Evolutionary conservation across 2,888 invertebrate genomes (phyloP).

Genomic region (Hirudinaria manillensis): DNA sequence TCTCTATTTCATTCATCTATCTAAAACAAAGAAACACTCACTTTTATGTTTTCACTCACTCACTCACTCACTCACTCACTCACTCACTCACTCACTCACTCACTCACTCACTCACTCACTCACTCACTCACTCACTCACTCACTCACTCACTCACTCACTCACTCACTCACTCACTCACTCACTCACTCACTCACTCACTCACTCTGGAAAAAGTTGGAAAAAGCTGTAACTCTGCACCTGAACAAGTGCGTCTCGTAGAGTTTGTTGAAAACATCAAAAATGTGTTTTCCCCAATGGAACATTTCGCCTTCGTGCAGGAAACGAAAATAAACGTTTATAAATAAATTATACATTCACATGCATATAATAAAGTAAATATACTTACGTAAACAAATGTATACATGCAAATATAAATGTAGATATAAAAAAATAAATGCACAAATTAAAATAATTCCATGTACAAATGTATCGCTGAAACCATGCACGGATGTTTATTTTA

Average conservation of each 20-base stretch:
- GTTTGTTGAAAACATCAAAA: not conserved
- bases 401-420: not conserved
- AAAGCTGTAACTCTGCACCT: not conserved
- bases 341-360: not conserved
- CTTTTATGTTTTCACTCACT: not conserved
- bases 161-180: slow-evolving; percentile 10
- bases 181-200: not conserved
- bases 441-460: no score
- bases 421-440: not conserved
- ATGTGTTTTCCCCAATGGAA: not conserved
- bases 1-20: no score
- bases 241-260: not conserved
- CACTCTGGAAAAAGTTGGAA: not conserved
- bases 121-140: not conserved
- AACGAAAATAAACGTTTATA: no score
- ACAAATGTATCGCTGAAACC: no score
- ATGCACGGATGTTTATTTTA: no score
- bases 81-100: not conserved
- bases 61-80: not conserved
- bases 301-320: not conserved
- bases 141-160: not conserved
- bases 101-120: slow-evolving; percentile 1
- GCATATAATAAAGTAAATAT: not conserved
- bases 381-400: not conserved
- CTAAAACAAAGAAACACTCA: not conserved